Percentiles rank a stretch among this genome's conserved stretches.
Evolutionary conservation across 2,888 invertebrate genomes (phyloP).

Genomic region (Slavum lentiscoides): DNA sequence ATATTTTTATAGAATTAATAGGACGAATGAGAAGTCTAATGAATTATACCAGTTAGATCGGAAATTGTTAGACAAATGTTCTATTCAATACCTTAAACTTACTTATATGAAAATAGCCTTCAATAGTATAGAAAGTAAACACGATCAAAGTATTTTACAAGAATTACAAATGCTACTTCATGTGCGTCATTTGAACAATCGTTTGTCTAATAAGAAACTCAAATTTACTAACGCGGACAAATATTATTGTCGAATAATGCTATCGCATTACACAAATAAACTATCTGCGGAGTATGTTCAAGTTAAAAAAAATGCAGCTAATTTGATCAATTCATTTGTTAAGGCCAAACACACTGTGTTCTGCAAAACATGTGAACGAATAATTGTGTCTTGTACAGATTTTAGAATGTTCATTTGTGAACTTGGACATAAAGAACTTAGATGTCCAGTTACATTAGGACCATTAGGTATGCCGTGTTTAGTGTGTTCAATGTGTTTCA

Average conservation of each 20-base stretch:
- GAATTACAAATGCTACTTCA: constrained; percentile 48
- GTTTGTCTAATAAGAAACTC: constrained; percentile 3
- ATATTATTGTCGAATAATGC: constrained; percentile 41
- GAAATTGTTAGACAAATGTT: constrained; percentile 23
- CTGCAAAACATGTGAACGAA: constrained; percentile 31
- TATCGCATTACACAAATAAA: constrained; percentile 15
- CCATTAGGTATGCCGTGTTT: constrained; percentile 42
- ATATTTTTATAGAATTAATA: constrained; percentile 28
- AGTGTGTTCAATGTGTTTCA: constrained; percentile 48
- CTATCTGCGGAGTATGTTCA: constrained; percentile 22
- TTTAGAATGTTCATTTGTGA: constrained; percentile 43
- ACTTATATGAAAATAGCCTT: constrained; percentile 45
- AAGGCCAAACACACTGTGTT: constrained; percentile 12
- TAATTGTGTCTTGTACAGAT: constrained; percentile 21
- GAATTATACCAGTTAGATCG: constrained; percentile 33
- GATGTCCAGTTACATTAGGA: constrained; percentile 43
- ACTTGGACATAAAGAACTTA: constrained; percentile 43
- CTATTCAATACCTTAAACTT: constrained; percentile 31
- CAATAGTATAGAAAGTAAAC: constrained; percentile 29
- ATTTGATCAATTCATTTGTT: constrained; percentile 8
- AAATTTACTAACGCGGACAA: neutral
- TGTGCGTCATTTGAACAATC: constrained; percentile 2
- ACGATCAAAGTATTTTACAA: constrained; percentile 20
- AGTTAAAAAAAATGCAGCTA: constrained; percentile 24
- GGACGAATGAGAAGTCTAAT: constrained; percentile 10